A percentile compares a stretch with the other conserved stretches of the same genome.
Conservation (phyloP, 2,888 invertebrate species). For the Xestia sexstrigata region DNA sequence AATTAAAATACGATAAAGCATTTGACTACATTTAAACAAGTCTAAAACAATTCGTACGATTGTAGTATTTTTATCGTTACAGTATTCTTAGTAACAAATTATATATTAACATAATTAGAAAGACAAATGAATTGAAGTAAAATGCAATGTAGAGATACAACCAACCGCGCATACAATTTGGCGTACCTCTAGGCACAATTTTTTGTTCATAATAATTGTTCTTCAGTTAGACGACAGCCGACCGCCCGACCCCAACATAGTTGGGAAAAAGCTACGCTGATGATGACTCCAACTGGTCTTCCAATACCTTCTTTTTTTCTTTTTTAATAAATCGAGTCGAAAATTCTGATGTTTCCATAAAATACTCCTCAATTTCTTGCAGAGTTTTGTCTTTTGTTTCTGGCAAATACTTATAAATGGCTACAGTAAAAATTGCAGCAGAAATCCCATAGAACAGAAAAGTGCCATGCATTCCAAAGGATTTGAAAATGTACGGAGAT, state of each 20-base stretch:
- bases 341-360: neutral
- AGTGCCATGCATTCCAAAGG: slow-evolving; percentile 10
- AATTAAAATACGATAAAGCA: neutral
- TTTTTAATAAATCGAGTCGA: neutral
- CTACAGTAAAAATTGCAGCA: neutral
- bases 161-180: neutral
- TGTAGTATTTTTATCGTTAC: neutral
- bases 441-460: slow-evolving; percentile 9
- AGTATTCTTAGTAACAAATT: neutral
- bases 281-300: neutral
- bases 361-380: slow-evolving; percentile 60
- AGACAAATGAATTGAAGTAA: neutral
- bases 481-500: slow-evolving; percentile 2
- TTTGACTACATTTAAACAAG: neutral
- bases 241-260: neutral
- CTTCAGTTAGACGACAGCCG: too few relatives aligned
- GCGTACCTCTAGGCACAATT: neutral
- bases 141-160: neutral
- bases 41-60: neutral
- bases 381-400: slow-evolving; percentile 68
- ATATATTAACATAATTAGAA: neutral
- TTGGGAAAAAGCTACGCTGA: neutral
- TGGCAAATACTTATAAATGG: slow-evolving; percentile 13
- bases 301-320: neutral
- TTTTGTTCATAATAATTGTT: too few relatives aligned